Conservation (phyloP, 2,113 vertebrate species). For the Daboia siamensis region DNA sequence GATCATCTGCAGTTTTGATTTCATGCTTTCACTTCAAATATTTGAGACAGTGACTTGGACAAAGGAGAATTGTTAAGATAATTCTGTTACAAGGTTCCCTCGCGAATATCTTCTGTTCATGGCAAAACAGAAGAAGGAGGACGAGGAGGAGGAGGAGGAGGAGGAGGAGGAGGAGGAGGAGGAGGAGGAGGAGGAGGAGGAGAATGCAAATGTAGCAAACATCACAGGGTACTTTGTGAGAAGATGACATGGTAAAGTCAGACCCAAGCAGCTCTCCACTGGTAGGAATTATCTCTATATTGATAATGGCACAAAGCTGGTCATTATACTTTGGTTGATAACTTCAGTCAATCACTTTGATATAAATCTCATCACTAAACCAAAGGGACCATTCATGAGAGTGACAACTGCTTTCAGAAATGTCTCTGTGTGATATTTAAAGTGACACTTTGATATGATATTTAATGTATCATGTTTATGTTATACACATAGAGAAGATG, state of each 20-base stretch:
- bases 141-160: not conserved
- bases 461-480: not conserved
- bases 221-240: not conserved
- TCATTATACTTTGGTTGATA: not conserved
- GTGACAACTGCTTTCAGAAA: not conserved
- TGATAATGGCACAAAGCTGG: not conserved
- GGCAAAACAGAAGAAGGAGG: not conserved
- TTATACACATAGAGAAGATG: not conserved
- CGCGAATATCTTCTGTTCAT: not conserved
- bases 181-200: not conserved
- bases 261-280: not conserved
- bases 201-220: not conserved
- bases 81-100: not conserved
- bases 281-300: not conserved
- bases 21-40: not conserved
- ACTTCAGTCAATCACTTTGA: not conserved
- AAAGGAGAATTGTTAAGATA: not conserved
- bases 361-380: not conserved
- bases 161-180: not conserved
- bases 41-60: not conserved
- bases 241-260: not conserved
- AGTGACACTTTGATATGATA: slow-evolving; percentile 6
- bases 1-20: slow-evolving; percentile 7
- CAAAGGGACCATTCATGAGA: not conserved
- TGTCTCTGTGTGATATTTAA: fast-evolving